Percentiles rank a stretch among this genome's conserved stretches.
Conservation (phyloP, 2,888 invertebrate species). For the Hydrotaea diabolus region DNA sequence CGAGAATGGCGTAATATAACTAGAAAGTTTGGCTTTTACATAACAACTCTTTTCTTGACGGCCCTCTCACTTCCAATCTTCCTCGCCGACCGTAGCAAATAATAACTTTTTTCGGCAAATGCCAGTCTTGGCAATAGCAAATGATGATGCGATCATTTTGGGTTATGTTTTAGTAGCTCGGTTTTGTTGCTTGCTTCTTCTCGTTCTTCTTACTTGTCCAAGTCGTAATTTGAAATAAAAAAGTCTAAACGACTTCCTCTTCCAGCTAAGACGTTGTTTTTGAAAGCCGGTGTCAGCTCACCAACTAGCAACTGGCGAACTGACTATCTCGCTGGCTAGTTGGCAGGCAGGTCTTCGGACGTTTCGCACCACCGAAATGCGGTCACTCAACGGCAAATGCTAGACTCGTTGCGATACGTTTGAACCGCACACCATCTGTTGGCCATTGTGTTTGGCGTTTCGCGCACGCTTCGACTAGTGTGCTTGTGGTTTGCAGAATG, state of each 20-base stretch:
- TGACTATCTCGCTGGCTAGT: neutral
- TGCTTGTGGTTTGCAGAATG: neutral
- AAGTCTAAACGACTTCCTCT: constrained; percentile 65
- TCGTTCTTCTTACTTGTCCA: too few species aligned
- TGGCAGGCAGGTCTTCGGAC: constrained; percentile 10
- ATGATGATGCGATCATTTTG: too few species aligned
- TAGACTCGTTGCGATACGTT: constrained; percentile 3
- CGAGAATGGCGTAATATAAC: neutral
- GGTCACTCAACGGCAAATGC: constrained; percentile 63
- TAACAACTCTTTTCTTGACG: too few species aligned
- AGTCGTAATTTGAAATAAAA: constrained; percentile 59
- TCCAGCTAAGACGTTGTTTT: constrained; percentile 26
- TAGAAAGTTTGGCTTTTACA: neutral
- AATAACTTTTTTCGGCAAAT: too few species aligned
- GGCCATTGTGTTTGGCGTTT: neutral
- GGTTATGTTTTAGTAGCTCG: constrained; percentile 57
- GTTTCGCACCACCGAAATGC: constrained; percentile 54
- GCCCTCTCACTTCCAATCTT: too few species aligned
- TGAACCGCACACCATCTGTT: neutral
- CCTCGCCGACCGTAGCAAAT: too few species aligned
- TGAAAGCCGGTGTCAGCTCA: constrained; percentile 23
- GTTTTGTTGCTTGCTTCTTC: constrained; percentile 23
- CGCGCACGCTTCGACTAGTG: neutral
- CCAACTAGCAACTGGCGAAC: neutral
- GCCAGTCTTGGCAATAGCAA: too few species aligned